Evolutionary conservation across 2,888 invertebrate genomes (phyloP), one percentile per base, ranked within the genome.

Genomic region (Archips xylosteana): DNA sequence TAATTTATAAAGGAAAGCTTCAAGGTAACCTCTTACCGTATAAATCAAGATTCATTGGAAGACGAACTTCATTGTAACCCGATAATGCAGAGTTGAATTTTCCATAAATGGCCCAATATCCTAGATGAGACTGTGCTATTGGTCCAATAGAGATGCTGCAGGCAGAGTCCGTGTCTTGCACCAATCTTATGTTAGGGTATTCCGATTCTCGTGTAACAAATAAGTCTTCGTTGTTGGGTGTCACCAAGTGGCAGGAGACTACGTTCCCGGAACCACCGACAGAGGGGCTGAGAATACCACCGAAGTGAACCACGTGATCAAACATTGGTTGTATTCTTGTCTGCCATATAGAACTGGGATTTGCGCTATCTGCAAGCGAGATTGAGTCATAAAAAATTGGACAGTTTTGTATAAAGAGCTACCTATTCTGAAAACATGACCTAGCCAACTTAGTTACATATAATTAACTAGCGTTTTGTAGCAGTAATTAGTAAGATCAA

Each of bases 191-290:
- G 51, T 69, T 32, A 4, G 76, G 74, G 45, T 75, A 76, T 32
- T 75, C 59, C 3, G 70, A 70, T 12, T 74, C 71, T 2, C 49
- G 3, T 13, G 61, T 69, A 9, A 77, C 51, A 10, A 66, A 32
- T 49, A 77, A 54, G n/a, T 76, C 76, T 59, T 75, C 76, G 1
- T 66, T 73, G 32, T 71, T n/a, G 12, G 77, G 77, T 5, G 77
- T 77, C 2, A 75, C 62, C 36, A 77, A 8, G 47, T 76, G 73
- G 57, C 77, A 77, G n/a, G 67, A 66, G 13, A 47, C 23, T 1
- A 74, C 70, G 5, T 39, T 4, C 4, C 69, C 68, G 0, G 47
- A 23, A 4, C 70, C 69, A 6, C 34, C 45, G 9, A 70, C 74
- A 1, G 62, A 32, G 3, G 76, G 76, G 5, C 60, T 74, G n/a